phyloP scores from a whole-genome alignment of 2,888 invertebrate species.

The Eupithecia abbreviata region DNA sequence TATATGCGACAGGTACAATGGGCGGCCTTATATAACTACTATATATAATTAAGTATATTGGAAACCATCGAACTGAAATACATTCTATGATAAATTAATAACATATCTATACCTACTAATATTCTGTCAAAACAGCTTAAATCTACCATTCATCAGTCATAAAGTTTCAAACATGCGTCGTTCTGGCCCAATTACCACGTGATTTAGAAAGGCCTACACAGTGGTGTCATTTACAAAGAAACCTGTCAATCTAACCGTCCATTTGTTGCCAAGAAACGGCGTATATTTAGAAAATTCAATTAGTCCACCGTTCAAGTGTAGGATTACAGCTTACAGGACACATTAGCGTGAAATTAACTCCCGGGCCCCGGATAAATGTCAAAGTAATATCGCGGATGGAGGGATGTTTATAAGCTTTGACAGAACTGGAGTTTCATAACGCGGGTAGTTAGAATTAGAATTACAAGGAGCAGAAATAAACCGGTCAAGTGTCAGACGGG shows the following conservation, averaged over 20 bases:
- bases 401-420: slow-evolving; percentile 5
- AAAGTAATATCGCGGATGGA: slow-evolving; percentile 11
- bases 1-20: too few relatives aligned
- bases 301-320: slow-evolving; percentile 63
- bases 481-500: too few relatives aligned
- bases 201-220: slow-evolving; percentile 38
- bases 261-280: slow-evolving; percentile 51
- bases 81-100: background rate
- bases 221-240: slow-evolving; percentile 59
- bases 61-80: slow-evolving; percentile 4
- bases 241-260: slow-evolving; percentile 57
- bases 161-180: slow-evolving; percentile 25
- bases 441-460: background rate
- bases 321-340: slow-evolving; percentile 38
- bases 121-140: slow-evolving; percentile 9
- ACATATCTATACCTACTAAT: background rate
- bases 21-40: too few relatives aligned
- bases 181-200: slow-evolving; percentile 40
- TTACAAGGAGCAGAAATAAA: background rate
- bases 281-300: slow-evolving; percentile 69
- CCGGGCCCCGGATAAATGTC: slow-evolving; percentile 24
- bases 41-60: background rate
- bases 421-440: background rate
- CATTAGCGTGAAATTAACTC: slow-evolving; percentile 37
- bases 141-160: slow-evolving; percentile 17